These are phyloP conservation scores for Dendropsophus ebraccatus DNA, from an alignment of 2,113 vertebrate genomes.

Conservation along the genomic window DNA sequence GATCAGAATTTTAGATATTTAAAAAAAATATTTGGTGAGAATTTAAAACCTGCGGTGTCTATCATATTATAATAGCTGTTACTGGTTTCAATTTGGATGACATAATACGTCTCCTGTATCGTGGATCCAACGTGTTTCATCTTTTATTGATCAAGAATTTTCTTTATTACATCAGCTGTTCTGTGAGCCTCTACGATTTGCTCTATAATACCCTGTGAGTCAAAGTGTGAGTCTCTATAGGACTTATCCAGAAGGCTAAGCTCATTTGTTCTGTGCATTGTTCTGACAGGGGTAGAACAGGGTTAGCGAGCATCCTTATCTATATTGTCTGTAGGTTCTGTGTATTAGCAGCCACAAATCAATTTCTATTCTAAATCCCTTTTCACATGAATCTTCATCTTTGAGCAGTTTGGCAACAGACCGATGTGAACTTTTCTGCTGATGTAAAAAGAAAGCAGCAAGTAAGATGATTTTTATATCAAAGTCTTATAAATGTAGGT, in stretches of 20 bases:
- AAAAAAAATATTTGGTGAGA: neutral
- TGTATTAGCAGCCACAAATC: conserved; percentile 42
- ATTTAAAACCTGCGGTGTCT: neutral
- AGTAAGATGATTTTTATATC: neutral
- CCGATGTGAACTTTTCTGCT: conserved; percentile 48
- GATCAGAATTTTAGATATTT: neutral
- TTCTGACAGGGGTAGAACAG: conserved; percentile 40
- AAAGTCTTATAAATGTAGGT: neutral
- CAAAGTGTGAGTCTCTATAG: neutral
- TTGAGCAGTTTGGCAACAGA: conserved; percentile 33
- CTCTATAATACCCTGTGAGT: conserved; percentile 3
- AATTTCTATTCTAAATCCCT: conserved; percentile 46
- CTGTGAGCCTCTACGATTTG: conserved; percentile 18
- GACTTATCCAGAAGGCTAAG: conserved; percentile 29
- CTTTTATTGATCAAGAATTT: conserved; percentile 5
- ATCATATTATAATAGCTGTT: neutral
- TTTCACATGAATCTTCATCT: conserved; percentile 17
- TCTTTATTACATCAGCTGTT: conserved; percentile 13
- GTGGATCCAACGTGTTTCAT: neutral
- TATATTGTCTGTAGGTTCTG: conserved; percentile 46
- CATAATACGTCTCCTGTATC: neutral
- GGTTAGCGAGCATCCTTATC: conserved; percentile 43
- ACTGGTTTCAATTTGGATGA: neutral
- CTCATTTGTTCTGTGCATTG: conserved; percentile 31
- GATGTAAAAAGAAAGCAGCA: neutral